Percentiles rank a stretch among this genome's conserved stretches.
phyloP scores from a whole-genome alignment of 2,888 invertebrate genomes.

The Caenorhabditis sp. region DNA sequence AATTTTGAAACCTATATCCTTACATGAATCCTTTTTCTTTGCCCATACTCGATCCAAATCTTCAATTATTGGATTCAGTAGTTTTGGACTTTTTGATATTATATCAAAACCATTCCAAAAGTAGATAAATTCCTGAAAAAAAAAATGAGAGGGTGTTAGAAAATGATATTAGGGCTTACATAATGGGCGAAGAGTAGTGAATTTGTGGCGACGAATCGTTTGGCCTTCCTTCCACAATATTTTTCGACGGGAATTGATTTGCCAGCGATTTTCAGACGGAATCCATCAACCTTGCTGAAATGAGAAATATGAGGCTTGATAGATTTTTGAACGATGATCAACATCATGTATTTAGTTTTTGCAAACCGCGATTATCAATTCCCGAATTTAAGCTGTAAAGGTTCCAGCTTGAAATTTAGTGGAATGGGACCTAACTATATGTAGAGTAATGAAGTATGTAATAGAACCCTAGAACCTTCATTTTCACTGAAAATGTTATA shows the following conservation, averaged over 20 bases:
- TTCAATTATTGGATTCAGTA: conserved; percentile 72
- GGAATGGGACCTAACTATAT: no score
- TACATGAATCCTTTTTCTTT: conserved; percentile 59
- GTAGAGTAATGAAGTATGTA: no score
- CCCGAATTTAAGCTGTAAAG: no score
- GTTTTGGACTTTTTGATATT: conserved; percentile 78
- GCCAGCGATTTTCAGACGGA: conserved; percentile 89
- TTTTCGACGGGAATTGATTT: conserved; percentile 97
- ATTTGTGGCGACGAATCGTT: conserved; percentile 81
- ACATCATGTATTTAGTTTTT: no score
- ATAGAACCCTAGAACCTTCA: no score
- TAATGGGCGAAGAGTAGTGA: conserved; percentile 83
- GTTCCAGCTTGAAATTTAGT: no score
- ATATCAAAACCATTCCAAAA: conserved; percentile 91
- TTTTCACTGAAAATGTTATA: no score
- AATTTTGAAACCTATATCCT: background rate
- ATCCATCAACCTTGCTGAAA: conserved; percentile 81
- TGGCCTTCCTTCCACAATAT: conserved; percentile 86
- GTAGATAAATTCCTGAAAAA: conserved; percentile 81
- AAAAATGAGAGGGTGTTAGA: background rate
- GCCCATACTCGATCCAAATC: conserved; percentile 66
- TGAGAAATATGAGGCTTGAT: no score
- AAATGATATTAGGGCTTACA: conserved; percentile 69
- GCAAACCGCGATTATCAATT: no score
- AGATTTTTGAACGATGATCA: no score